These are phyloP conservation scores for Drosophila sp. DNA, from an alignment of 1,140 invertebrate genomes.

Conservation along the genomic window DNA sequence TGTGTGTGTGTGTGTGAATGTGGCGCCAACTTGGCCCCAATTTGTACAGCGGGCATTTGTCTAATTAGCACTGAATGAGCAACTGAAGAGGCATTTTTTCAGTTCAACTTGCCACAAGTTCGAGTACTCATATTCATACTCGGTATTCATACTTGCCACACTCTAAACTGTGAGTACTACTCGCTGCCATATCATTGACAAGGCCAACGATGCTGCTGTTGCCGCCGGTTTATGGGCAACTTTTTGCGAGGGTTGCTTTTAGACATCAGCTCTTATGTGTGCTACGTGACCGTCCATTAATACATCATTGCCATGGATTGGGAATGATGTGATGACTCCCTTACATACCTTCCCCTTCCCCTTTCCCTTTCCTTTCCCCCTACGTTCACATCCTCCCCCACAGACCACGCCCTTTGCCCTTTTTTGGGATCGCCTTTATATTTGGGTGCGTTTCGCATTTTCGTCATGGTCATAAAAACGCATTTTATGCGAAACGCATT, in stretches of 20 bases:
- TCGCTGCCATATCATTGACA: slow-evolving; percentile 41
- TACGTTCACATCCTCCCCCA: no score
- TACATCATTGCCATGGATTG: slow-evolving; percentile 71
- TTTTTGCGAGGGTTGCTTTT: slow-evolving; percentile 72
- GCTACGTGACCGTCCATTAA: slow-evolving; percentile 79
- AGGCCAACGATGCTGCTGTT: slow-evolving; percentile 16
- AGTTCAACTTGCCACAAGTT: slow-evolving; percentile 20
- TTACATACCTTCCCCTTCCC: slow-evolving; percentile 14
- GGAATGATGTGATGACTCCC: slow-evolving; percentile 45
- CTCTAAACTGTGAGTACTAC: slow-evolving; percentile 14
- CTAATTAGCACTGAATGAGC: slow-evolving; percentile 80
- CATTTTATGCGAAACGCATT: slow-evolving; percentile 82
- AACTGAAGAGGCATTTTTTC: slow-evolving; percentile 54
- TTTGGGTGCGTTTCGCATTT: slow-evolving; percentile 62
- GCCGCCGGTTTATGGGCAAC: slow-evolving; percentile 11
- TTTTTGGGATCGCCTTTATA: slow-evolving; percentile 45
- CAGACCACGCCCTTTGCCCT: slow-evolving; percentile 11
- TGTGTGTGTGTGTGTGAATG: slow-evolving; percentile 50
- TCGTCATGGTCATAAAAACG: slow-evolving; percentile 80
- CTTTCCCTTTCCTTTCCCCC: neutral
- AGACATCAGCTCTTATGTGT: slow-evolving; percentile 61
- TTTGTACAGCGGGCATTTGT: slow-evolving; percentile 72
- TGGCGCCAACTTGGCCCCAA: slow-evolving; percentile 81
- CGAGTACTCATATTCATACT: slow-evolving; percentile 21
- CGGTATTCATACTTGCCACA: slow-evolving; percentile 18